Evolutionary conservation across 2,113 vertebrate species (phyloP).

Genomic region (Meles meles): DNA sequence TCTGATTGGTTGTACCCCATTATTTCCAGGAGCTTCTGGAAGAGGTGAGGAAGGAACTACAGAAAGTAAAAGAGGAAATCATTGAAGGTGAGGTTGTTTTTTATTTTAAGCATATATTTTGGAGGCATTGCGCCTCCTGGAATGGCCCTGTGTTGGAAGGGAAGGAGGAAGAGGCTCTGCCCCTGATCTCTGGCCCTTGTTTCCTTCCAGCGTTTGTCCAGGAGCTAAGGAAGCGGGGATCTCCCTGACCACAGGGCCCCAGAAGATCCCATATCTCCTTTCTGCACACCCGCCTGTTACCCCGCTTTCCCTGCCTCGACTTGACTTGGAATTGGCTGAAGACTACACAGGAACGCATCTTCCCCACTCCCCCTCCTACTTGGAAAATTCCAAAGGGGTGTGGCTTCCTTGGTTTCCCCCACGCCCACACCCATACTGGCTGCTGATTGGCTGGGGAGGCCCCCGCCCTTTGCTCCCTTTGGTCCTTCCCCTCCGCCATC

Average conservation of each 20-base stretch:
- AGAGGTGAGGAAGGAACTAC: conserved; percentile 92
- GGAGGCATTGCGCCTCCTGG: neutral
- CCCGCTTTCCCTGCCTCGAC: conserved; percentile 56
- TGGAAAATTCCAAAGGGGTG: conserved; percentile 56
- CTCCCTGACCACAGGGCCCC: conserved; percentile 81
- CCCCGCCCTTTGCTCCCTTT: conserved; percentile 43
- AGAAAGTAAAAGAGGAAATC: conserved; percentile 95
- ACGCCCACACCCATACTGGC: conserved; percentile 45
- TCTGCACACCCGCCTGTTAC: conserved; percentile 40
- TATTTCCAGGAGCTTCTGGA: conserved; percentile 89
- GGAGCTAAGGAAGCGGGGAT: conserved; percentile 90
- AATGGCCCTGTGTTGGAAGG: neutral
- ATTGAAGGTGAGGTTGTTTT: conserved; percentile 85
- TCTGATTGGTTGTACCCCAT: neutral
- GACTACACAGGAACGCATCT: conserved; percentile 54
- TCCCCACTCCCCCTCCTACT: conserved; percentile 9
- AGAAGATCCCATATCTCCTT: neutral
- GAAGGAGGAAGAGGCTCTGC: neutral
- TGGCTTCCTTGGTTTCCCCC: conserved; percentile 30
- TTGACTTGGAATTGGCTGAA: conserved; percentile 64
- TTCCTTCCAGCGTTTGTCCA: conserved; percentile 86
- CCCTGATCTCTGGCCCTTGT: neutral
- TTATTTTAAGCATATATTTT: neutral
- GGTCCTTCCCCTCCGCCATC: conserved; percentile 50
- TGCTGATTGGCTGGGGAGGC: conserved; percentile 72